Percentiles rank a stretch among this genome's conserved stretches.
These are phyloP conservation scores for Physocephala rufipes DNA, from an alignment of 2,888 invertebrate genomes.

Conservation along the genomic window DNA sequence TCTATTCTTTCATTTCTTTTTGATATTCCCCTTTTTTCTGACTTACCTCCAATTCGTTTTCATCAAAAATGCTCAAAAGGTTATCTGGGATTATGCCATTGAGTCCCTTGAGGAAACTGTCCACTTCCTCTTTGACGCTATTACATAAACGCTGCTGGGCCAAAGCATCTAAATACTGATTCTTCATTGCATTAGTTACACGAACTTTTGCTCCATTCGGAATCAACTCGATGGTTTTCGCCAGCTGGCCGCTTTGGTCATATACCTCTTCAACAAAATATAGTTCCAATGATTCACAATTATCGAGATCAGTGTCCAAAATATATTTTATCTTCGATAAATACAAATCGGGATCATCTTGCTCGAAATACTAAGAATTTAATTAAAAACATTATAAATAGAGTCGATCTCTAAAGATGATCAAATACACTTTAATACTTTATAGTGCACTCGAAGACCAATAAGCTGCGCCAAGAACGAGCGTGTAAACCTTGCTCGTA, in stretches of 20 bases:
- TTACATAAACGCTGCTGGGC: conserved; percentile 89
- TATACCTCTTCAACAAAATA: conserved; percentile 92
- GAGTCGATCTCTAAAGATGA: background rate
- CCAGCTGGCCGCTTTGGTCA: conserved; percentile 77
- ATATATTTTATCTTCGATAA: conserved; percentile 93
- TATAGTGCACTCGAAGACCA: conserved; percentile 90
- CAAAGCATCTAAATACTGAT: conserved; percentile 84
- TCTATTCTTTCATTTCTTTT: too few species aligned
- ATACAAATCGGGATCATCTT: conserved; percentile 94
- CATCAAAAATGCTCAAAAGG: conserved; percentile 92
- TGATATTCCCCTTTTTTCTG: background rate
- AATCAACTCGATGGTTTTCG: conserved; percentile 82
- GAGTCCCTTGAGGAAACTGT: conserved; percentile 88
- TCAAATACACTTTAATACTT: conserved; percentile 68
- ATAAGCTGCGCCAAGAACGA: conserved; percentile 95
- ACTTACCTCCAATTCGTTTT: conserved; percentile 91
- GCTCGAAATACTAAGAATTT: conserved; percentile 83
- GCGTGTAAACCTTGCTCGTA: conserved; percentile 88
- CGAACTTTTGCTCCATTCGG: conserved; percentile 80
- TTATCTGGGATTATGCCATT: conserved; percentile 93
- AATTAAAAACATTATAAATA: background rate
- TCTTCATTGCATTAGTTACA: conserved; percentile 71
- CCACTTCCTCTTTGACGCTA: conserved; percentile 83
- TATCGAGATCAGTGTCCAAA: conserved; percentile 87
- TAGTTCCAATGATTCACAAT: conserved; percentile 79